These are phyloP conservation scores for Drosophila arawakana DNA, from an alignment of 1,140 invertebrate genomes.

Conservation along the genomic window DNA sequence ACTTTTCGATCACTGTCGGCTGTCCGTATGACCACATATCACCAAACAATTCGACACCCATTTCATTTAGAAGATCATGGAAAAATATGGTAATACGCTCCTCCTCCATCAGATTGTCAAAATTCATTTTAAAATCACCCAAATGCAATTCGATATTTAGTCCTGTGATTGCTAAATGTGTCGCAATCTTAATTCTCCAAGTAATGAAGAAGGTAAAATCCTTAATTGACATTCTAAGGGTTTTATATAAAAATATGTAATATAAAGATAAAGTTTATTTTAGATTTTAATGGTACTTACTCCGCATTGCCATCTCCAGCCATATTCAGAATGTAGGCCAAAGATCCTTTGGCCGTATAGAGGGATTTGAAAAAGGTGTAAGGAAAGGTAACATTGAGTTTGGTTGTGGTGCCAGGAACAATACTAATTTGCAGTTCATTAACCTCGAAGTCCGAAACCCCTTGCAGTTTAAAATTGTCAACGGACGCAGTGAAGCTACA, in stretches of 20 bases:
- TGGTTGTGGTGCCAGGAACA: conserved; percentile 20
- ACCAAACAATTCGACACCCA: conserved; percentile 70
- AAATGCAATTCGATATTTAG: conserved; percentile 58
- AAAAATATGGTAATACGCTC: conserved; percentile 65
- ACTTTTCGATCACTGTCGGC: conserved; percentile 28
- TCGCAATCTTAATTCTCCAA: conserved; percentile 49
- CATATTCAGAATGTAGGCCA: conserved; percentile 71
- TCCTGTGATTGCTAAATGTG: conserved; percentile 46
- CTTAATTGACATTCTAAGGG: conserved; percentile 39
- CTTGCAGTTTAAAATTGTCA: conserved; percentile 62
- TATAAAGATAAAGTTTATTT: neutral
- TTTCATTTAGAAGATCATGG: conserved; percentile 68
- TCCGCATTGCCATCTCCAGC: conserved; percentile 73
- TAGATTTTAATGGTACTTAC: conserved; percentile 43
- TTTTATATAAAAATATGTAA: conserved; percentile 1
- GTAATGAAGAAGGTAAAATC: conserved; percentile 54
- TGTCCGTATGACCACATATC: conserved; percentile 70
- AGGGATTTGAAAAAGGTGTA: conserved; percentile 62
- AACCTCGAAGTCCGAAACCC: conserved; percentile 69
- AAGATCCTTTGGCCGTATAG: conserved; percentile 76
- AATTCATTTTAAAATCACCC: conserved; percentile 63
- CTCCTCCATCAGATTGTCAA: conserved; percentile 72
- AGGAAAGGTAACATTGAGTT: conserved; percentile 64
- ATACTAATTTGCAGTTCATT: conserved; percentile 45
- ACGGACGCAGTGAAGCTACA: conserved; percentile 67